These are phyloP conservation scores for Pteropus rufus DNA, from an alignment of 2,797 vertebrate genomes.

Conservation along the genomic window DNA sequence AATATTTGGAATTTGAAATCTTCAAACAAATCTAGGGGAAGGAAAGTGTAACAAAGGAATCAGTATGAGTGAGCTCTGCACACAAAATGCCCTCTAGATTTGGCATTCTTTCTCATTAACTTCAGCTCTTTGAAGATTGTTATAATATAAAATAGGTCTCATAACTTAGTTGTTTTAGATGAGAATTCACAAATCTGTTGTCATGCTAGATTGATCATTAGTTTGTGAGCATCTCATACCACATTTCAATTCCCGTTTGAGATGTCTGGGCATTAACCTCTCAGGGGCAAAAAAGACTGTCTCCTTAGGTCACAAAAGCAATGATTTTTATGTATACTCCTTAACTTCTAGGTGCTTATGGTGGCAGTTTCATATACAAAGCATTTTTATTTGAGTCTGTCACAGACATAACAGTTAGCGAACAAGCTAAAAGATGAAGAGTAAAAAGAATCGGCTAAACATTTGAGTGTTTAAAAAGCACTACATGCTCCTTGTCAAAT, in stretches of 20 bases:
- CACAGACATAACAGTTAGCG: background rate
- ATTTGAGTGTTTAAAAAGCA: background rate
- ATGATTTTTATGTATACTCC: background rate
- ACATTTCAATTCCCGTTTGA: background rate
- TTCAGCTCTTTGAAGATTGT: background rate
- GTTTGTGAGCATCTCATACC: background rate
- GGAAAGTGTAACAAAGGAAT: background rate
- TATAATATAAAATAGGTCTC: background rate
- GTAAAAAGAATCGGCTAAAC: background rate
- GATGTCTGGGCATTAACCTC: background rate
- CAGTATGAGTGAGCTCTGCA: background rate
- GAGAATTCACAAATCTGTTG: background rate
- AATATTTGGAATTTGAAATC: background rate
- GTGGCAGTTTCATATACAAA: background rate
- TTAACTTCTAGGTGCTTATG: background rate
- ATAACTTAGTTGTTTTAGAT: background rate
- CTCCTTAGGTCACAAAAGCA: background rate
- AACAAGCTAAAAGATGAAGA: background rate
- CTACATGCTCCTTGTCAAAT: background rate
- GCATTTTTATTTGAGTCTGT: background rate
- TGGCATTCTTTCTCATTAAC: background rate
- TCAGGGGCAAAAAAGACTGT: background rate
- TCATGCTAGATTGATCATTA: background rate
- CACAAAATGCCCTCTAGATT: background rate
- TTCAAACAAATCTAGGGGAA: background rate